Conservation (phyloP, 35 echinoderm and acorn worm genomes). For the Apostichopus japonicus region DNA sequence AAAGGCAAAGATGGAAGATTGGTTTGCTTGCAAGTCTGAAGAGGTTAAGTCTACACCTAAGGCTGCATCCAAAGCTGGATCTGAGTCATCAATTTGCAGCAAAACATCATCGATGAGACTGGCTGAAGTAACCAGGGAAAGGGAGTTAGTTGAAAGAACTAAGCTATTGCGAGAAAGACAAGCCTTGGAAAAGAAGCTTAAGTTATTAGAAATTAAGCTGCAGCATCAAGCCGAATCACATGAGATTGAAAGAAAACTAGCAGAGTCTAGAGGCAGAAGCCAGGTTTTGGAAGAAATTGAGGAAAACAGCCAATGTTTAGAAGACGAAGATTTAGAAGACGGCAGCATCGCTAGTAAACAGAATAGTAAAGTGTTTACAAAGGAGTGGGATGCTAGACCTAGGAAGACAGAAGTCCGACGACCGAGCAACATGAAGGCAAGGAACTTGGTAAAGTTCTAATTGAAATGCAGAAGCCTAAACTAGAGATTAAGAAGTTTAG, state of each 20-base stretch:
- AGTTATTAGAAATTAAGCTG: conserved; percentile 40
- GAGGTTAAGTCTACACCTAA: not conserved
- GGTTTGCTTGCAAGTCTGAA: conserved; percentile 32
- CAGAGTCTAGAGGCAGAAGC: conserved; percentile 19
- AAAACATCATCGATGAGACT: not conserved
- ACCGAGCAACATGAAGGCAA: not conserved
- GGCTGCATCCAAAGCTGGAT: conserved; percentile 25
- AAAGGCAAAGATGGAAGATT: not conserved
- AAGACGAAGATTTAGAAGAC: not conserved
- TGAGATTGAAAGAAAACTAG: conserved; percentile 23
- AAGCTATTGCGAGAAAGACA: conserved; percentile 24
- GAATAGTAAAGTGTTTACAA: not conserved
- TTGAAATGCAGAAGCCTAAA: conserved; percentile 66
- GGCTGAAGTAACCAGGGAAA: conserved; percentile 2
- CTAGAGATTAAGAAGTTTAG: conserved; percentile 46
- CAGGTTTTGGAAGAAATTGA: conserved; percentile 54
- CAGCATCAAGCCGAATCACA: conserved; percentile 22
- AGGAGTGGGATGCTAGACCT: not conserved
- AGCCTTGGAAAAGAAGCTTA: conserved; percentile 44
- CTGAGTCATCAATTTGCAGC: conserved; percentile 17
- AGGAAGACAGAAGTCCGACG: not conserved
- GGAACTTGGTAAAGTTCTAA: conserved; percentile 23
- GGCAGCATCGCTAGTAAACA: not conserved
- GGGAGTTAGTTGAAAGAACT: not conserved
- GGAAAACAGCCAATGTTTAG: not conserved